Evolutionary conservation across 2,113 vertebrate genomes (phyloP), one percentile per base, ranked within the genome.

Genomic region (Callocephalon fimbriatum): DNA sequence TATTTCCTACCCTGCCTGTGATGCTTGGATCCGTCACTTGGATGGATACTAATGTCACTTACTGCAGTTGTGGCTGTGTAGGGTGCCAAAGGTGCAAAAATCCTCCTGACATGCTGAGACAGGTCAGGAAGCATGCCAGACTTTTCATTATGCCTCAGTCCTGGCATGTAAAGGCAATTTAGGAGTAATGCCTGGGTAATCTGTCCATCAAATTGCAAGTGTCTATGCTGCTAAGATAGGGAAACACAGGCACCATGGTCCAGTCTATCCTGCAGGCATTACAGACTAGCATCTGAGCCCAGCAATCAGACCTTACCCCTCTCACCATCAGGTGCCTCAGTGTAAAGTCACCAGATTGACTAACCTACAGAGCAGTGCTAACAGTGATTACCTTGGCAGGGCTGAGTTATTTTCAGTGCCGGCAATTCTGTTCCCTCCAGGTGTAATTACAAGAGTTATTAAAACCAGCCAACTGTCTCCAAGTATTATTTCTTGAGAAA

Each of bases 401-500:
- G 67, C 18, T 95, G 88, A 92, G 58, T 63, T 92, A 93, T 94
- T 96, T 90, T 96, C 92, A 92, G 75, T 71, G 32, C 31, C 61
- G 86, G 63, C 56, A 94, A 80, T 93, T 95, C 86, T 94, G 21
- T 94, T 94, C 88, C 88, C 95, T 95, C 88, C 83, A 97, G 82
- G 88, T 92, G 79, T 94, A 97, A 96, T 97, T 95, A 90, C 65
- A 93, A 95, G 71, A 89, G 83, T 15, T 9, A 95, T 95, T 88
- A 97, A 95, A 95, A 80, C 37, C 83, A 94, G 67, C 63, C 94
- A 95, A 84, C 94, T 91, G 75, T 84, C 76, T 95, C 88, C 51
- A 78, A 84, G 79, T 92, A 95, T 58, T 95, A 95, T 84, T 96
- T 80, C 68, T 77, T 81, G 42, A 92, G 88, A 89, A 93, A 96